A percentile compares a stretch with the other conserved stretches of the same genome.
Conservation (phyloP, 2,888 invertebrate genomes). For the Anthophora plumipes region DNA sequence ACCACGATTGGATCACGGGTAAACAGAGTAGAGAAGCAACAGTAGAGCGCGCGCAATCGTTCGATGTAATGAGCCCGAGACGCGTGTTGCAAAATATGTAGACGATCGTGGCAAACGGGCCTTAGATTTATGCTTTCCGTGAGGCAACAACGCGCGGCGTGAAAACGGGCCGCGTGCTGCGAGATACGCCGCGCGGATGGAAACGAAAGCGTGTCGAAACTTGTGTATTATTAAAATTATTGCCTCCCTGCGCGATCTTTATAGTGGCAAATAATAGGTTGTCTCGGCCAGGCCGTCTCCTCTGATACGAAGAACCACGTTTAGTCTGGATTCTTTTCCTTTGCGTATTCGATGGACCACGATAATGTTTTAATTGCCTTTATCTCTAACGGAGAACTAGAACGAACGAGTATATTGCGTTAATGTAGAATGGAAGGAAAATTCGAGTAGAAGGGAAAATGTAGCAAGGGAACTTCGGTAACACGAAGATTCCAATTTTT, state of each 20-base stretch:
- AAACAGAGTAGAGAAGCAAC: slow-evolving; percentile 13
- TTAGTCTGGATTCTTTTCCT: no score
- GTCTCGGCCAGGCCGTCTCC: background rate
- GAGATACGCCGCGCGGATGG: slow-evolving; percentile 17
- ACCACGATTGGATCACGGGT: slow-evolving; percentile 25
- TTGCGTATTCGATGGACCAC: background rate
- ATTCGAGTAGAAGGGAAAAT: slow-evolving; percentile 45
- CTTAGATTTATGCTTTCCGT: slow-evolving; percentile 58
- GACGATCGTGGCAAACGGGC: slow-evolving; percentile 55
- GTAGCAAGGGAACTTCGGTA: no score
- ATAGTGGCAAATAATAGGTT: slow-evolving; percentile 30
- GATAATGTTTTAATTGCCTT: slow-evolving; percentile 34
- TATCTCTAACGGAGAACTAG: slow-evolving; percentile 21
- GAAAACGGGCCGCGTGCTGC: slow-evolving; percentile 37
- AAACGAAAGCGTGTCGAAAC: slow-evolving; percentile 34
- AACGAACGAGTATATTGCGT: slow-evolving; percentile 25
- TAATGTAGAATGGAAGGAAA: slow-evolving; percentile 28
- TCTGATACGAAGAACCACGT: background rate
- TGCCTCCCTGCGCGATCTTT: slow-evolving; percentile 16
- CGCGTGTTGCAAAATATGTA: slow-evolving; percentile 63
- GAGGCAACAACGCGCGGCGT: slow-evolving; percentile 52
- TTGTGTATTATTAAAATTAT: slow-evolving; percentile 44
- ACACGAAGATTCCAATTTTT: no score
- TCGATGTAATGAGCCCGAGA: slow-evolving; percentile 42
- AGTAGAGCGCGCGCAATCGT: slow-evolving; percentile 27